Evolutionary conservation across 2,113 vertebrate genomes (phyloP).

Genomic region (Pteronura brasiliensis): DNA sequence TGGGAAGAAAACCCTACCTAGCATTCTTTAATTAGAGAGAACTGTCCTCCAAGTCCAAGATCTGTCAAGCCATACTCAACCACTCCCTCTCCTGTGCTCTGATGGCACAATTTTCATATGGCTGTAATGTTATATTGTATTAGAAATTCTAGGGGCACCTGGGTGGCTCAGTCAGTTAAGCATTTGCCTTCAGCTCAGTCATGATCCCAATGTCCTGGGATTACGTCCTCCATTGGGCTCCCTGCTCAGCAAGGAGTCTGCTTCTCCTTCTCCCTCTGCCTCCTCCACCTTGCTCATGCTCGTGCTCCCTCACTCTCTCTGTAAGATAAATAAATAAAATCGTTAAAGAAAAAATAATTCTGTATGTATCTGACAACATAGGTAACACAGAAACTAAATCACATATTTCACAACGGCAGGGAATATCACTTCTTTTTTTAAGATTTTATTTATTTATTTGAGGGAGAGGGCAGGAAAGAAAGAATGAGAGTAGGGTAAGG

Average conservation of each 20-base stretch:
- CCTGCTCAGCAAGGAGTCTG: no score
- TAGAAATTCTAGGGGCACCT: not conserved
- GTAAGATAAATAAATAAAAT: no score
- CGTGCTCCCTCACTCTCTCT: no score
- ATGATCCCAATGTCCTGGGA: no score
- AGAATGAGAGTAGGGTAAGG: no score
- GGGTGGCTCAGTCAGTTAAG: no score
- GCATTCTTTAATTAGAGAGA: not conserved
- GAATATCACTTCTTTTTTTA: not conserved
- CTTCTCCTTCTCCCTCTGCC: no score
- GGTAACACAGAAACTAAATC: not conserved
- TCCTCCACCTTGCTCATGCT: no score
- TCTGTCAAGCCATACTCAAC: not conserved
- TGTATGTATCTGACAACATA: not conserved
- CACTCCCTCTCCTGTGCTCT: not conserved
- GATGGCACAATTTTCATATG: not conserved
- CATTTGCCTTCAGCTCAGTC: no score
- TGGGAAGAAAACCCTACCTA: not conserved
- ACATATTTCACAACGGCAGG: not conserved
- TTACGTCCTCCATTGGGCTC: no score
- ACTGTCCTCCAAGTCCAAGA: not conserved
- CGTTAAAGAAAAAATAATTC: not conserved
- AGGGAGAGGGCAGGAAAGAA: no score
- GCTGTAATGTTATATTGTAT: not conserved
- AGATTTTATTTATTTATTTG: no score